A percentile compares a stretch with the other conserved stretches of the same genome.
Conservation (phyloP, 2,113 vertebrate species). For the Apus apus region DNA sequence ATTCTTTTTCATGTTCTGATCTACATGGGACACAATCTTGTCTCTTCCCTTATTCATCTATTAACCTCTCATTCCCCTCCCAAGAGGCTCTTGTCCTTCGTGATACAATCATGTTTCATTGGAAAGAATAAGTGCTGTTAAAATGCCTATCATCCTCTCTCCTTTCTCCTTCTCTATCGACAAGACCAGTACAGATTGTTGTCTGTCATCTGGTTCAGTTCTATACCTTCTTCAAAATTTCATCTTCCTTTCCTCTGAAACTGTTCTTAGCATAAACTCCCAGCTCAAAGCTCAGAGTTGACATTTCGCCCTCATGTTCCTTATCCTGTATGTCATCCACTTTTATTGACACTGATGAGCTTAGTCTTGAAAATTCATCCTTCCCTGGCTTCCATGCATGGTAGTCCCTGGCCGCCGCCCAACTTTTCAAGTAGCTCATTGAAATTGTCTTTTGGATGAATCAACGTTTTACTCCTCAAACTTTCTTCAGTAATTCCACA, state of each 20-base stretch:
- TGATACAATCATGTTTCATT: not conserved
- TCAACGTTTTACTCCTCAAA: not conserved
- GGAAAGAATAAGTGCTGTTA: not conserved
- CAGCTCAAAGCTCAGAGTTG: not conserved
- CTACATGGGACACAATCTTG: not conserved
- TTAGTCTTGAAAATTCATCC: not conserved
- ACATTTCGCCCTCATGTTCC: not conserved
- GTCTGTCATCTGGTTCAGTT: not conserved
- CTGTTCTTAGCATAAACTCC: not conserved
- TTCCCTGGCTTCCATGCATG: not conserved
- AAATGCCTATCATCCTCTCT: not conserved
- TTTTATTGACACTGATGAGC: not conserved
- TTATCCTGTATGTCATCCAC: not conserved
- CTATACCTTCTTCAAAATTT: not conserved
- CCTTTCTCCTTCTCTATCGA: not conserved
- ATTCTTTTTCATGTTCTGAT: not conserved
- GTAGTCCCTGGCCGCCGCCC: not conserved
- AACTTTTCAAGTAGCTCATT: not conserved
- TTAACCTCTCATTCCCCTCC: not conserved
- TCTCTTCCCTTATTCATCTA: not conserved
- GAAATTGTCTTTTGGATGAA: not conserved
- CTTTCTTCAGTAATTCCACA: not conserved
- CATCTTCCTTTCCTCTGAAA: not conserved
- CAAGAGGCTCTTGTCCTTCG: not conserved
- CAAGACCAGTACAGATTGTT: not conserved